Base-by-base conservation (phyloP, 2,888 invertebrate genomes). In the Melieria omissa region DNA sequence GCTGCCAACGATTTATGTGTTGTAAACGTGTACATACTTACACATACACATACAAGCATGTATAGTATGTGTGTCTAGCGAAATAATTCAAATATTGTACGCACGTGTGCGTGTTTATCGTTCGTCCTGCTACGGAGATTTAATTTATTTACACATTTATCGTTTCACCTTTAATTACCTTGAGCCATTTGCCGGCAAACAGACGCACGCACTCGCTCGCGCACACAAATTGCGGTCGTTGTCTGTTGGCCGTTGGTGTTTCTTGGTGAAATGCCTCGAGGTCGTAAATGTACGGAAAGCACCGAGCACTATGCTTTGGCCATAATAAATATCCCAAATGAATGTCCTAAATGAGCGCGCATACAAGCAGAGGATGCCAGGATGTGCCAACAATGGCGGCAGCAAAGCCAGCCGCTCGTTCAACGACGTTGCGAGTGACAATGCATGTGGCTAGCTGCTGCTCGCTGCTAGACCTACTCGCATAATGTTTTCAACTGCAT, bases 141-240 rank as follows among this genome's bases (percentile, higher is more conserved):
- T 70, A 70, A 74, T 74, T 72, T 74, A 74, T 74, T 70, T 74
- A 67, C 70, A 67, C 67, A 65, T 67, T 74, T 74, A 74, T 74
- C 74, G 70, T 74, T 74, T 74, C 70, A 74, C 74, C 74, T 74
- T 72, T 72, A 74, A 74, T 69, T 70, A 74, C 69, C 74, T 71
- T 61, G 54, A 46, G 70, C 57, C 63, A 67, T 67, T 61, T 67
- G 16, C 9, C 41, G 45, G 49, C 49, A 46, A 16, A 14, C 14
- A 41, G 44, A 14, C 16, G 47, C 46, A 47, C n/a, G 47, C 41
- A 29, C 10, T 42, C 5, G 14, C 10, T 5, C 41, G 7, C 12
- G 52, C 3, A 52, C 3, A 52, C 29, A 29, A 29, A 29, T 29
- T 29, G 29, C 29, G 29, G 29, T 29, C 29, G 29, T 29, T 29